phyloP scores from a whole-genome alignment of 2,797 vertebrate species.

The Crax fasciolata region DNA sequence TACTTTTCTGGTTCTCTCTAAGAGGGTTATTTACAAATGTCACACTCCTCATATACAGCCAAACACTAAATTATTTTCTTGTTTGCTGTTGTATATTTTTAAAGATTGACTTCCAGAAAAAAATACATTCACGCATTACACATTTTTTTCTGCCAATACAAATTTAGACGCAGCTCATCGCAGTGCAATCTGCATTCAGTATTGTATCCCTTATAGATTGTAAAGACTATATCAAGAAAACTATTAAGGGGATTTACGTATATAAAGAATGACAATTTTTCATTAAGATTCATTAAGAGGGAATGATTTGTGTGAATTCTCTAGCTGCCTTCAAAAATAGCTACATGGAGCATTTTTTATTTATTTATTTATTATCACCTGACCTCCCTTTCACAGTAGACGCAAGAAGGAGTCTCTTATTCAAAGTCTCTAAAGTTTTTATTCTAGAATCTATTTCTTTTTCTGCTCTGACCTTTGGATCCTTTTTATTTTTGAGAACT shows the following conservation, averaged over 20 bases:
- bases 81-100: background rate
- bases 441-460: background rate
- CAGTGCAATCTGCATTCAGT: background rate
- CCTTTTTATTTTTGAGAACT: conserved; percentile 3
- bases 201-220: fast-evolving
- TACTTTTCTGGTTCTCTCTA: background rate
- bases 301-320: background rate
- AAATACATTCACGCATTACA: background rate
- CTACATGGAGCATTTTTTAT: background rate
- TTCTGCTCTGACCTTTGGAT: background rate
- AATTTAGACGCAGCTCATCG: background rate
- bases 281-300: background rate
- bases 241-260: background rate
- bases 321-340: background rate
- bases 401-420: background rate
- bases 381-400: background rate
- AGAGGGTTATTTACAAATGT: conserved; percentile 20
- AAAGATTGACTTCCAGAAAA: background rate
- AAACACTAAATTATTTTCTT: background rate
- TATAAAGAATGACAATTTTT: background rate
- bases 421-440: background rate
- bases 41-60: background rate
- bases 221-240: background rate
- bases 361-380: background rate
- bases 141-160: background rate